Evolutionary conservation across 2,113 vertebrate species (phyloP).

Genomic region (Oxyura jamaicensis): DNA sequence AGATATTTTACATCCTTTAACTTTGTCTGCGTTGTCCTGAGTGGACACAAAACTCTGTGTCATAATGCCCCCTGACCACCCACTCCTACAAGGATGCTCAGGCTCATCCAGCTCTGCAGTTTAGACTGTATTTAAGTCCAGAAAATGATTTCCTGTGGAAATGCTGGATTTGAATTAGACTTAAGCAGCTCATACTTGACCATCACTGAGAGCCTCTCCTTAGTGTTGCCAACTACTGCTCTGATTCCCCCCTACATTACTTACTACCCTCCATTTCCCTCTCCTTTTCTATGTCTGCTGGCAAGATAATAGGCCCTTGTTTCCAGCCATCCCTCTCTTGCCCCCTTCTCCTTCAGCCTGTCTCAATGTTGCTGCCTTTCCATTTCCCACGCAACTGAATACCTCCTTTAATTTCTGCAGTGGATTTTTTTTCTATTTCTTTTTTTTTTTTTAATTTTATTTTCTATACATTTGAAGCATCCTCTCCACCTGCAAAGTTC

Average conservation of each 20-base stretch:
- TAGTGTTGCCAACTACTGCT: neutral
- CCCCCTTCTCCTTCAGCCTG: neutral
- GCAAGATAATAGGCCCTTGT: neutral
- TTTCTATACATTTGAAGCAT: conserved; percentile 4
- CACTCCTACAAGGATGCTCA: neutral
- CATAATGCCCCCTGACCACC: neutral
- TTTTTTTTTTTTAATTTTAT: neutral
- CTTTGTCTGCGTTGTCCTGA: neutral
- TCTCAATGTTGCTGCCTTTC: neutral
- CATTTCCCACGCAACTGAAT: conserved; percentile 12
- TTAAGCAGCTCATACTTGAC: neutral
- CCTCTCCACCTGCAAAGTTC: conserved; percentile 25
- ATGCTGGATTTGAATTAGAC: neutral
- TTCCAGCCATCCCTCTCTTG: neutral
- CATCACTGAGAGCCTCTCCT: neutral
- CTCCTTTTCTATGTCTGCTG: neutral
- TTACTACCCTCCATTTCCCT: neutral
- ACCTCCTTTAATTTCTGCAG: conserved; percentile 21
- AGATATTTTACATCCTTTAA: neutral
- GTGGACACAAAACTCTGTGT: neutral
- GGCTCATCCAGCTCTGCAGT: neutral
- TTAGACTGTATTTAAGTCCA: neutral
- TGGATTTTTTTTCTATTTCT: neutral
- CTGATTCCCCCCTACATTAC: neutral
- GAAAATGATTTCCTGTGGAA: neutral